Base-by-base conservation (phyloP, 2,797 vertebrate genomes). In the Fistularia commersonii region DNA sequence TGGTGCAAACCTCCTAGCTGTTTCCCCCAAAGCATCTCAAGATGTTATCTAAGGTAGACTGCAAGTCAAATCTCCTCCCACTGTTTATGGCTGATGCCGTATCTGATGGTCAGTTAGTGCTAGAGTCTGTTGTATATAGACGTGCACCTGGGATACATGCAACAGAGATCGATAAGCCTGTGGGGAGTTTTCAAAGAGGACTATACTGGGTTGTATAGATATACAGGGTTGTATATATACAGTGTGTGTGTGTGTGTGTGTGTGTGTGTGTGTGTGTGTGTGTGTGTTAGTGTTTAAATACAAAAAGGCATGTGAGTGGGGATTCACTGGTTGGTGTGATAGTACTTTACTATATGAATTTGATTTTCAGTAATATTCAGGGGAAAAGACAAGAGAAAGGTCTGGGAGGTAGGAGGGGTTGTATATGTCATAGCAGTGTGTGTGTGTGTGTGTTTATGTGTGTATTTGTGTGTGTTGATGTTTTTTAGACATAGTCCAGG, bases 401-500 rank as follows among this genome's bases (percentile, higher is more conserved):
- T 42, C 11, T 46, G 52, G 51, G 50, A 54, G 60, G 40, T 51
- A n/a, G 47, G 47, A 41, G 32, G 48, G 3, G 32, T 38, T 52
- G 34, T 58, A 6, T 45, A 23, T 59, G 51, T 62, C 34, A 46
- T 8, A 44, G 64, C 36, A 11, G 39, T 6, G 33, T 51, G 8
- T 60, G 45, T 41, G 32, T 48, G 32, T 32, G 32, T 47, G 35
- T 55, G 33, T 47, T 11, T 35, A 8, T 42, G n/a, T 48, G 32
- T 48, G 33, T 38, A 15, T 42, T 32, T 46, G n/a, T 41, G 11
- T 41, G n/a, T 31, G 15, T 37, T 8, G 32, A 38, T 45, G 38
- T 13, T 6, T 8, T 13, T 80, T 48, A 79, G 54, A 79, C 74
- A 41, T 86, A 84, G 47, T 90, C 89, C 57, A 81, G 55, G 61